A percentile compares a stretch with the other conserved stretches of the same genome.
Evolutionary conservation across 2,888 invertebrate genomes (phyloP).

Genomic region (Scotopteryx bipunctaria): DNA sequence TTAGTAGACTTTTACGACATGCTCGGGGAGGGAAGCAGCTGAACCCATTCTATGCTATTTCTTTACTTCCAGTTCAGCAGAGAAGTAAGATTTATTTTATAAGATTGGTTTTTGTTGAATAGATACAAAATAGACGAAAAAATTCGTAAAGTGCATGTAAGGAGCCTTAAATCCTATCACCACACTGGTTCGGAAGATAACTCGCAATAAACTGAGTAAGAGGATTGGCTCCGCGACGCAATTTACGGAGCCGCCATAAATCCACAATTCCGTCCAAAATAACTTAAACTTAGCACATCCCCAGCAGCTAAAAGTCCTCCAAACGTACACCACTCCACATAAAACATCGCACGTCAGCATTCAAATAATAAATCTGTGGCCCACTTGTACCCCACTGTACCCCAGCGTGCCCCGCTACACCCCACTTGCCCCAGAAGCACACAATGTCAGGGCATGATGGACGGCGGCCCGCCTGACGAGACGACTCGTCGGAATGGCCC

Average conservation of each 20-base stretch:
- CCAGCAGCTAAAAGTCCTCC: conserved; percentile 20
- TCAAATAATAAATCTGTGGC: conserved; percentile 75
- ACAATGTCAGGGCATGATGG: conserved; percentile 88
- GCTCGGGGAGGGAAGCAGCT: too few relatives aligned
- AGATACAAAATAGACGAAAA: too few relatives aligned
- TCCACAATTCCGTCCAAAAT: conserved; percentile 14
- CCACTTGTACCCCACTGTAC: conserved; percentile 40
- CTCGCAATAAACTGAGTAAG: too few relatives aligned
- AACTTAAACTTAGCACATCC: conserved; percentile 22
- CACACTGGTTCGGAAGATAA: too few relatives aligned
- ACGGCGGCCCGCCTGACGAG: conserved; percentile 90
- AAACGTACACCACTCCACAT: conserved; percentile 44
- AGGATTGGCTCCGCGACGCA: not conserved
- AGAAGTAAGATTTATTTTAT: too few relatives aligned
- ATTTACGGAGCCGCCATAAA: not conserved
- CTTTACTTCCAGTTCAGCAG: too few relatives aligned
- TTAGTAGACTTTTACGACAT: too few relatives aligned
- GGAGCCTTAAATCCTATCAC: too few relatives aligned
- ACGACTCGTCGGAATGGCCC: conserved; percentile 89
- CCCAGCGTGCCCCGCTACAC: conserved; percentile 2
- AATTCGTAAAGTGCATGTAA: too few relatives aligned
- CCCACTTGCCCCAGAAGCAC: conserved; percentile 42
- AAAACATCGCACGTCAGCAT: conserved; percentile 70
- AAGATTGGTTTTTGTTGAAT: too few relatives aligned
- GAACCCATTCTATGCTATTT: too few relatives aligned